Evolutionary conservation across 1,140 invertebrate genomes (phyloP), one percentile per base, ranked within the genome.

Genomic region (Cydia amplana): DNA sequence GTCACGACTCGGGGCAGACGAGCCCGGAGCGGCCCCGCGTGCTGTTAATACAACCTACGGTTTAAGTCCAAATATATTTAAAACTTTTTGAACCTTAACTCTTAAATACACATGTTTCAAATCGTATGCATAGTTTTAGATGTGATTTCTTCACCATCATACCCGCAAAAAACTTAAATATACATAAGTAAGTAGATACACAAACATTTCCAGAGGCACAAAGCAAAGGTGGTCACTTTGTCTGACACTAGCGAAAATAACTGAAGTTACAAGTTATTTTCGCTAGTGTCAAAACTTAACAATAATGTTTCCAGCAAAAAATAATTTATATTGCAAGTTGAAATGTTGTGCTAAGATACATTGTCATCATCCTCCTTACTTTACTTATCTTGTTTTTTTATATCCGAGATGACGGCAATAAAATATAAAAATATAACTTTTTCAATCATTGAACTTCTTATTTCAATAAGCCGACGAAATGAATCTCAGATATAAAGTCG

Each of bases 1-100:
- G 87, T 92, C 89, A 91, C 89, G 89, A 92, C 85, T 88, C 81
- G 82, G 77, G 83, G 80, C 84, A 79, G 25, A 60, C 74, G 43
- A 76, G 25, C 25, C 40, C 36, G 7, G 46, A 51, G 18, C 77
- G 77, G 80, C 77, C 78, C 28, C 65, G 64, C 25, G 64, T 12
- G 12, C 25, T 28, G 4, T n/a, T n/a, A n/a, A n/a, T 25, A 64
- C 63, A 20, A 23, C 10, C 6, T 9, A 64, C 63, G 43, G 3
- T 14, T 18, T 51, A 12, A 23, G 20, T 60, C 7, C 51, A 12
- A 3, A 60, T 23, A 23, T 12, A 60, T 10, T 23, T 20, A 12
- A 23, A 60, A 0, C 1, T 9, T 60, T 20, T 60, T 60, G 18
- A 60, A 60, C 55, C 20, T 60, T 60, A 60, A 60, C 20, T 10